Conservation (phyloP, 2,797 vertebrate genomes). For the Streptopelia turtur region DNA sequence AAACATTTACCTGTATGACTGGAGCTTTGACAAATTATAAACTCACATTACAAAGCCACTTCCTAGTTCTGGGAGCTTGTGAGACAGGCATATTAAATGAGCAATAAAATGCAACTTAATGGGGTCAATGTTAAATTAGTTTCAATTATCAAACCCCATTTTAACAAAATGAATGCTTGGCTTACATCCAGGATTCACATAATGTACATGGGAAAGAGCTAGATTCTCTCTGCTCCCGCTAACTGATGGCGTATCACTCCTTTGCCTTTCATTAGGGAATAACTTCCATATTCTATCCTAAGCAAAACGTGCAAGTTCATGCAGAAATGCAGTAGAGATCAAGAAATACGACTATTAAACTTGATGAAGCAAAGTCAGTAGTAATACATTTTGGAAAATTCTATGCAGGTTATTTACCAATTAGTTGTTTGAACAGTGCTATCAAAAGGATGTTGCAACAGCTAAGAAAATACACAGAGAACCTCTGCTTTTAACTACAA, state of each 20-base stretch:
- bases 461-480: background rate
- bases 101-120: constrained; percentile 65
- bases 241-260: background rate
- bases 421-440: background rate
- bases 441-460: background rate
- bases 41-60: background rate
- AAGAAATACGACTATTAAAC: background rate
- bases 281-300: background rate
- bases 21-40: background rate
- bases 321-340: background rate
- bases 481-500: background rate
- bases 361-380: background rate
- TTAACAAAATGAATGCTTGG: constrained; percentile 46
- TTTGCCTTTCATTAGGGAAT: background rate
- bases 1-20: background rate
- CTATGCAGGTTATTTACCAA: background rate
- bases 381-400: background rate
- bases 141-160: constrained; percentile 64
- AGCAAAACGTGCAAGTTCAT: background rate
- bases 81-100: constrained; percentile 23
- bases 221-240: background rate
- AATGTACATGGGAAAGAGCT: background rate
- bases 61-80: background rate
- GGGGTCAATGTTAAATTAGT: constrained; percentile 35
- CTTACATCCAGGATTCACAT: background rate